Evolutionary conservation across 1,140 invertebrate genomes (phyloP).

Genomic region (Dendrolimus punctatus): DNA sequence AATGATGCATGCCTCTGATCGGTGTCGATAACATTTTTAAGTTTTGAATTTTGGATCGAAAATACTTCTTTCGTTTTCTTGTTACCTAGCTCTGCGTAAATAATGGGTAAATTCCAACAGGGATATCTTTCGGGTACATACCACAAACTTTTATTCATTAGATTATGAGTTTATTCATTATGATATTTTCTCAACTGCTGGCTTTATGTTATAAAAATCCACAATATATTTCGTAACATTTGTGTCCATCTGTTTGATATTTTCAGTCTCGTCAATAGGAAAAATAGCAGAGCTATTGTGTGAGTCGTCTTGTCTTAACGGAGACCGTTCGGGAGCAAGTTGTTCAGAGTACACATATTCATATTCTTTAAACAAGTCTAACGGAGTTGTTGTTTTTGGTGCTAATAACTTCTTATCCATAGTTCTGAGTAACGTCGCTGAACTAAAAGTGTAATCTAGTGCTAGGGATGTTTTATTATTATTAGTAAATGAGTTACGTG

Average conservation of each 20-base stretch:
- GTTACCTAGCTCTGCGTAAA: slow-evolving; percentile 37
- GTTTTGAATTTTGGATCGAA: slow-evolving; percentile 23
- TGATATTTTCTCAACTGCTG: slow-evolving; percentile 21
- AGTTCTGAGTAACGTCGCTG: too few species aligned
- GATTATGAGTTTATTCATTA: slow-evolving; percentile 5
- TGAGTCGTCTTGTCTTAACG: too few species aligned
- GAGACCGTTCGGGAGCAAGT: too few species aligned
- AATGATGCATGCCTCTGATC: slow-evolving; percentile 1
- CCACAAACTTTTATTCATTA: slow-evolving; percentile 29
- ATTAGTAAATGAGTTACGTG: too few species aligned
- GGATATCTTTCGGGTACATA: slow-evolving; percentile 45
- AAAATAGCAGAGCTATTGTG: background rate
- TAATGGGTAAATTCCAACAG: slow-evolving; percentile 48
- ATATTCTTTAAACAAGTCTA: too few species aligned
- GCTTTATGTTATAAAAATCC: slow-evolving; percentile 43
- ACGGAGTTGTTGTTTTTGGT: too few species aligned
- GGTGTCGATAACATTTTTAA: slow-evolving; percentile 37
- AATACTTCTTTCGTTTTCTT: slow-evolving; percentile 36
- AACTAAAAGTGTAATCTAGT: too few species aligned
- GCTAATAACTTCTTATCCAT: too few species aligned
- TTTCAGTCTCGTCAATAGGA: background rate
- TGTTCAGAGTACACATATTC: too few species aligned
- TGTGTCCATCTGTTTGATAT: slow-evolving; percentile 3
- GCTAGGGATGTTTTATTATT: too few species aligned
- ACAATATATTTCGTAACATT: slow-evolving; percentile 2